These are phyloP conservation scores for Anniella stebbinsi DNA, from an alignment of 2,797 vertebrate species.

Conservation along the genomic window DNA sequence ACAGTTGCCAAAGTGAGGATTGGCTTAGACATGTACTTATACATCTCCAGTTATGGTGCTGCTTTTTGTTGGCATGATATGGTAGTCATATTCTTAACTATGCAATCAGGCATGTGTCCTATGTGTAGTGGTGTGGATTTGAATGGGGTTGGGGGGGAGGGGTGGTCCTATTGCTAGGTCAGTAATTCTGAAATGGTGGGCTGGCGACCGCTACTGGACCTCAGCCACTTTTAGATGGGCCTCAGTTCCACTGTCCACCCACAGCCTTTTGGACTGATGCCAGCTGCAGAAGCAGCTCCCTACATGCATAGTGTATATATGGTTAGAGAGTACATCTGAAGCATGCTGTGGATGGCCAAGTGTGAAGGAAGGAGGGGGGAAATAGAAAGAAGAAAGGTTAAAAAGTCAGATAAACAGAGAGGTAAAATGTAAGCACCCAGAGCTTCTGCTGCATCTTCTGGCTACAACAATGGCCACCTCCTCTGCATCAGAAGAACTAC, in stretches of 20 bases:
- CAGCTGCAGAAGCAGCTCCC: too few species aligned
- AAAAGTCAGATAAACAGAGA: neutral
- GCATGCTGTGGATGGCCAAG: neutral
- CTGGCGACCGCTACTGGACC: too few species aligned
- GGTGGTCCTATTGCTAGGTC: too few species aligned
- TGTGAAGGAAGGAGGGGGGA: neutral
- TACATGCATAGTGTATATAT: neutral
- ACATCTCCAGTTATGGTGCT: neutral
- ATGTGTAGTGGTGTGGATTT: neutral
- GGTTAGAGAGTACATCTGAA: neutral
- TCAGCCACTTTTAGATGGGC: too few species aligned
- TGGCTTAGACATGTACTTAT: neutral
- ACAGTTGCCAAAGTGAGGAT: neutral
- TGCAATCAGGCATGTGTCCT: neutral
- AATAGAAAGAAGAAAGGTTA: neutral
- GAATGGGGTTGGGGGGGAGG: too few species aligned
- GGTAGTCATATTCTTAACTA: too few species aligned
- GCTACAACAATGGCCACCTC: neutral
- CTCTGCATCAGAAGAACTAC: too few species aligned
- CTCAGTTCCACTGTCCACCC: too few species aligned
- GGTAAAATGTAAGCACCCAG: neutral
- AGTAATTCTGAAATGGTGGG: too few species aligned
- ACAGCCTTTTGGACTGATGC: too few species aligned
- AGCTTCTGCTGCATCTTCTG: neutral
- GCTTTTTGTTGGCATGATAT: neutral